These are phyloP conservation scores for Agriopis leucophaearia DNA, from an alignment of 2,888 invertebrate genomes.

Conservation along the genomic window DNA sequence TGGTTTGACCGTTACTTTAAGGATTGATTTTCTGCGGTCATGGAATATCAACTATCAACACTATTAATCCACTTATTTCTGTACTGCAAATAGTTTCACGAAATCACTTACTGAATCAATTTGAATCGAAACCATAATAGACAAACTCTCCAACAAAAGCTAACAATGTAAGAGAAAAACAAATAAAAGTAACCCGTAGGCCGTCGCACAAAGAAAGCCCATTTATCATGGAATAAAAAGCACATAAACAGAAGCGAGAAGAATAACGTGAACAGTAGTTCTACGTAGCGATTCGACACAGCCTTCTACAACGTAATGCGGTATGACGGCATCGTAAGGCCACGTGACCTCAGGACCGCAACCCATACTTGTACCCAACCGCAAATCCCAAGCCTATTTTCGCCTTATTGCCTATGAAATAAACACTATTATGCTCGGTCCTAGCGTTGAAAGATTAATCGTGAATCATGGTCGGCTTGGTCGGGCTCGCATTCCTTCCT, in stretches of 20 bases:
- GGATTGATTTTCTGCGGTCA: conserved; percentile 3
- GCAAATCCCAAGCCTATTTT: conserved; percentile 34
- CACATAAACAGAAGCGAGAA: conserved; percentile 38
- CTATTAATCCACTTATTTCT: not conserved
- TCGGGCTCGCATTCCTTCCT: conserved; percentile 69
- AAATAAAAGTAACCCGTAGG: conserved; percentile 16
- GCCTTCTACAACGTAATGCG: conserved; percentile 54
- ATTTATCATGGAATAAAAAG: conserved; percentile 34
- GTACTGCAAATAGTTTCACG: conserved; percentile 13
- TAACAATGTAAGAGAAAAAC: conserved; percentile 24
- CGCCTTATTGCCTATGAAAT: conserved; percentile 30
- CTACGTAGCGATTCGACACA: conserved; percentile 36
- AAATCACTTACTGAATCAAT: conserved; percentile 24
- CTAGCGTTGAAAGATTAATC: conserved; percentile 34
- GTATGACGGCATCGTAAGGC: conserved; percentile 71
- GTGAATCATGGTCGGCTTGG: conserved; percentile 70
- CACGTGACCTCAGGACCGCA: conserved; percentile 70
- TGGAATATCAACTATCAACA: not conserved
- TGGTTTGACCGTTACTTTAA: conserved; percentile 20
- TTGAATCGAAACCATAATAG: conserved; percentile 7
- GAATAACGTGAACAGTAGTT: conserved; percentile 37
- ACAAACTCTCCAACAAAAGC: conserved; percentile 14
- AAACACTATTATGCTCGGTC: conserved; percentile 41
- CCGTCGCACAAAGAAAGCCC: conserved; percentile 21
- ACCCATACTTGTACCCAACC: conserved; percentile 48